Evolutionary conservation across 2,797 vertebrate genomes (phyloP).

Genomic region (Anas bernieri): DNA sequence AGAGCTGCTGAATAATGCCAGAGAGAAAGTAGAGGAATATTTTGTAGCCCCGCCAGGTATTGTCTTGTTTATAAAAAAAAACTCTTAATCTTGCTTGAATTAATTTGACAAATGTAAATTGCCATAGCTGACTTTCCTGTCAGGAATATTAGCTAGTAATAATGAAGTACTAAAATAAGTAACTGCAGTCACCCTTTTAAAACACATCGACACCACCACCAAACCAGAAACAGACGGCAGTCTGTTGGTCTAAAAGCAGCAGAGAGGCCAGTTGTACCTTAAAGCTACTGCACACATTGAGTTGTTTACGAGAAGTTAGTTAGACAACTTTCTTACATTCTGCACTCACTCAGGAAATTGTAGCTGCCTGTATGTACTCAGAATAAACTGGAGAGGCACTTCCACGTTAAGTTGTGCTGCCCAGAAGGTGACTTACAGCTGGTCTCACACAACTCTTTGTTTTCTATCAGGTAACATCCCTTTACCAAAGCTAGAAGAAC

Average conservation of each 20-base stretch:
- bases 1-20: slow-evolving; percentile 85
- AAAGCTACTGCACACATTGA: background rate
- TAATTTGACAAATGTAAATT: background rate
- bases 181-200: background rate
- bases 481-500: slow-evolving; percentile 83
- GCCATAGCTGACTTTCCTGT: background rate
- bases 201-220: background rate
- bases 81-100: background rate
- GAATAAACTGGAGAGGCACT: background rate
- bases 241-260: background rate
- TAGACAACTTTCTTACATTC: background rate
- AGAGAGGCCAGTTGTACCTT: background rate
- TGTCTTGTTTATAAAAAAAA: background rate
- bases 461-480: slow-evolving; percentile 90
- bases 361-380: background rate
- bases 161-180: background rate
- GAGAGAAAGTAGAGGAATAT: slow-evolving; percentile 88
- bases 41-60: slow-evolving; percentile 95
- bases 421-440: background rate
- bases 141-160: background rate
- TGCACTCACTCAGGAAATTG: background rate
- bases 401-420: background rate
- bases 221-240: background rate
- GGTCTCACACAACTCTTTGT: background rate
- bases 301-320: background rate